Base-by-base conservation (phyloP, 2,113 vertebrate genomes). In the Vimba vimba region DNA sequence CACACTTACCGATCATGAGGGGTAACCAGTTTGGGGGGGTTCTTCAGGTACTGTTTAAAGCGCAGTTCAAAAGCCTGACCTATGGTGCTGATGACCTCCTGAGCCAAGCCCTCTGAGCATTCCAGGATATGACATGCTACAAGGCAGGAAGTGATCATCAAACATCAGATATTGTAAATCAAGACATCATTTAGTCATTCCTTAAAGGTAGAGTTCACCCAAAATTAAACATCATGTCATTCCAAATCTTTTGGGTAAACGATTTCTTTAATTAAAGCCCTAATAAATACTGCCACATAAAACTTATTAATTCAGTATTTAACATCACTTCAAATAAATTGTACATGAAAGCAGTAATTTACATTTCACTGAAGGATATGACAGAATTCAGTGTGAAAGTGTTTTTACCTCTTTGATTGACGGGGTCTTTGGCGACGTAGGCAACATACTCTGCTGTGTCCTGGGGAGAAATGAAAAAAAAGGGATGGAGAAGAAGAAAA, bases 31-130 rank as follows among this genome's bases (percentile, higher is more conserved):
- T 99, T 99, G 0, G 98, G 98, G 2, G 98, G 98, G 90, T 98
- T 99, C 93, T 99, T 99, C 89, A 99, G 95, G 93, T 99, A 99
- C 90, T 99, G 98, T 91, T 99, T 99, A 94, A 99, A 99, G 12
- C 98, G 97, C 79, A 99, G 93, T 90, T 99, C 98, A 0, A 99
- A 99, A 79, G 98, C 98, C 92, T 99, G 98, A 1, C 98, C 98
- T 0, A 99, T 99, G 91, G 98, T 99, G 94, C 97, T 99, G 95
- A 99, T 99, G 85, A 99, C 98, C 0, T 99, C 98, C 94, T 99
- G 98, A 0, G 98, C 98, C 55, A 98, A 92, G 79, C 98, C 98
- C 91, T 99, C 98, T 0, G 97, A 95, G 90, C 98, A 99, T 93
- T 99, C 98, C 93, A 99, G 92, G 92, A 99, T 99, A 76, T 99